Percentiles rank a stretch among this genome's conserved stretches.
Evolutionary conservation across 1,140 invertebrate species (phyloP).

Genomic region (Drosophila tani): DNA sequence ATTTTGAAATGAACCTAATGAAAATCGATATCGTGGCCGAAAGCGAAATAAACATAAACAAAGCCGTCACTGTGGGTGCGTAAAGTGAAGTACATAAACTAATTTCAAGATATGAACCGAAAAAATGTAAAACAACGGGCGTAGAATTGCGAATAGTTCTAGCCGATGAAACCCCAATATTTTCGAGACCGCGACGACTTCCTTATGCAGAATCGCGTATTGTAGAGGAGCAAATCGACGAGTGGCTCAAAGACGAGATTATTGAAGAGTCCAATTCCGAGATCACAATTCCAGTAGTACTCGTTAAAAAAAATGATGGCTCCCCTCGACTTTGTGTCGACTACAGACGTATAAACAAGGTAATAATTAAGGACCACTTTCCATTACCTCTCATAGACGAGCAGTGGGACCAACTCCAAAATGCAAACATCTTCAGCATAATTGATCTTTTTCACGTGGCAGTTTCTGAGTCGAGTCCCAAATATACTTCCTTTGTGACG

Average conservation of each 20-base stretch:
- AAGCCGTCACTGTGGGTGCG: too few relatives aligned
- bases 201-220: background rate
- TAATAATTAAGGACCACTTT: too few relatives aligned
- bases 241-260: background rate
- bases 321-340: constrained; percentile 9
- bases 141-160: background rate
- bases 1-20: too few relatives aligned
- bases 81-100: too few relatives aligned
- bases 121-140: too few relatives aligned
- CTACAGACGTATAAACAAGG: constrained; percentile 5
- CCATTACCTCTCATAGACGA: too few relatives aligned
- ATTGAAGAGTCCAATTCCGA: background rate
- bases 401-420: too few relatives aligned
- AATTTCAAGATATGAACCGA: too few relatives aligned
- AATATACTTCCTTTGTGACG: constrained; percentile 20
- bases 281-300: background rate
- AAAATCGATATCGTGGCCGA: too few relatives aligned
- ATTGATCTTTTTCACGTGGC: constrained; percentile 6
- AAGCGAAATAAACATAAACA: too few relatives aligned
- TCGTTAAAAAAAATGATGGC: constrained; percentile 20
- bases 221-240: background rate
- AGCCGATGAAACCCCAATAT: background rate
- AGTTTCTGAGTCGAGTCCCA: constrained; percentile 5
- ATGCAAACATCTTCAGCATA: too few relatives aligned
- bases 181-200: background rate